These are phyloP conservation scores for Pachliopta kotzebuea DNA, from an alignment of 2,888 invertebrate species.

Conservation along the genomic window DNA sequence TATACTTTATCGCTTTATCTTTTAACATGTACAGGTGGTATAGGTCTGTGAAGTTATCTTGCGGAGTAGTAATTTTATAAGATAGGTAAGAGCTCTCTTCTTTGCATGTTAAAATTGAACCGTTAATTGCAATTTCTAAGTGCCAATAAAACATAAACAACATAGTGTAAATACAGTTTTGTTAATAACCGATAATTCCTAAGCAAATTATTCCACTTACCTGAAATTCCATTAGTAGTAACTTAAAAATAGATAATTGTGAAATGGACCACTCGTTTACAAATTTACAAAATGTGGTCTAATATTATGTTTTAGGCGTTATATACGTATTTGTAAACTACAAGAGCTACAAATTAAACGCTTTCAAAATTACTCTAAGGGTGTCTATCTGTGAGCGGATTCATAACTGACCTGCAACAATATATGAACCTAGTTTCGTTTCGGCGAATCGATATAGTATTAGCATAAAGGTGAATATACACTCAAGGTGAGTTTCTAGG, in stretches of 20 bases:
- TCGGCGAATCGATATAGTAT: constrained; percentile 43
- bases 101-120: constrained; percentile 25
- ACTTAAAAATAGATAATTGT: constrained; percentile 35
- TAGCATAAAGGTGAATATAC: constrained; percentile 39
- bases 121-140: constrained; percentile 34
- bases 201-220: constrained; percentile 32
- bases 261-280: constrained; percentile 15
- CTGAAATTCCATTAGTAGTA: constrained; percentile 40
- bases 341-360: too few species aligned
- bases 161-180: constrained; percentile 30
- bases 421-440: constrained; percentile 40
- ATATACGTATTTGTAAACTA: neutral
- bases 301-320: neutral
- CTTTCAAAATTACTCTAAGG: neutral
- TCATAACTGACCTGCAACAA: constrained; percentile 33
- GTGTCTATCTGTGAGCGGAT: neutral
- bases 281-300: neutral
- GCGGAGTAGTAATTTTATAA: constrained; percentile 24
- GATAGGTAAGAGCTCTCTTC: constrained; percentile 25
- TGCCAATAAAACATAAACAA: constrained; percentile 35
- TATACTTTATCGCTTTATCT: constrained; percentile 13
- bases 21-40: neutral
- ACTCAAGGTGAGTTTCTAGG: constrained; percentile 43
- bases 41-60: constrained; percentile 21
- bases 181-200: constrained; percentile 35